Percentiles rank a stretch among this genome's conserved stretches.
phyloP scores from a whole-genome alignment of 2,888 invertebrate species.

The Tridacna crocea region DNA sequence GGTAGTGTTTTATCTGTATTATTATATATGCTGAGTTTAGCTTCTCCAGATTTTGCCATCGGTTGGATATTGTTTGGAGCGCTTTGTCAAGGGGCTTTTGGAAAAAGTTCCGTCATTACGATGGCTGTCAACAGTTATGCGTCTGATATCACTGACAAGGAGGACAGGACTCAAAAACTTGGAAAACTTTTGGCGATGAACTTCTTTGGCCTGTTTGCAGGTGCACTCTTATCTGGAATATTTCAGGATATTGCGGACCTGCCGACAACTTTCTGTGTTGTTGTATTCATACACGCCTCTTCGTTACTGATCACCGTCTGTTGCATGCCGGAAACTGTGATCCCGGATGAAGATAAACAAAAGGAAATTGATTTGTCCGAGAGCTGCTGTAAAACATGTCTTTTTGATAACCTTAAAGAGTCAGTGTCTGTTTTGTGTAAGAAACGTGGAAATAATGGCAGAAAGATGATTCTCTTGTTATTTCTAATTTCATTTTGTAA shows the following conservation, averaged over 20 bases:
- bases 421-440: constrained; percentile 72
- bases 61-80: constrained; percentile 79
- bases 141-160: constrained; percentile 78
- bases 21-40: constrained; percentile 76
- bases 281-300: constrained; percentile 75
- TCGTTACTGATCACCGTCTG: constrained; percentile 74
- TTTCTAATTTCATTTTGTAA: constrained; percentile 76
- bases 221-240: constrained; percentile 77
- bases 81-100: constrained; percentile 80
- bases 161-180: constrained; percentile 78
- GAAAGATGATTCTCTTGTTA: constrained; percentile 73
- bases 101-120: constrained; percentile 83
- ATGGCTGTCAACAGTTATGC: constrained; percentile 84
- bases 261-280: constrained; percentile 75
- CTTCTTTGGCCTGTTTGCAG: constrained; percentile 81
- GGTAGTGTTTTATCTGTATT: constrained; percentile 81
- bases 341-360: constrained; percentile 44
- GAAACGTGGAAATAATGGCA: constrained; percentile 63
- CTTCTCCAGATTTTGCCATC: constrained; percentile 64
- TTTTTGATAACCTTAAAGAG: constrained; percentile 70
- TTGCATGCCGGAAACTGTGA: constrained; percentile 75
- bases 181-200: constrained; percentile 82
- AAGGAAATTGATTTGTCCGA: constrained; percentile 27
- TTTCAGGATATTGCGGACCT: constrained; percentile 71
- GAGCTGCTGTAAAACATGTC: constrained; percentile 45